Percentiles rank a stretch among this genome's conserved stretches.
Conservation (phyloP, 2,888 invertebrate genomes). For the Diloba caeruleocephala region DNA sequence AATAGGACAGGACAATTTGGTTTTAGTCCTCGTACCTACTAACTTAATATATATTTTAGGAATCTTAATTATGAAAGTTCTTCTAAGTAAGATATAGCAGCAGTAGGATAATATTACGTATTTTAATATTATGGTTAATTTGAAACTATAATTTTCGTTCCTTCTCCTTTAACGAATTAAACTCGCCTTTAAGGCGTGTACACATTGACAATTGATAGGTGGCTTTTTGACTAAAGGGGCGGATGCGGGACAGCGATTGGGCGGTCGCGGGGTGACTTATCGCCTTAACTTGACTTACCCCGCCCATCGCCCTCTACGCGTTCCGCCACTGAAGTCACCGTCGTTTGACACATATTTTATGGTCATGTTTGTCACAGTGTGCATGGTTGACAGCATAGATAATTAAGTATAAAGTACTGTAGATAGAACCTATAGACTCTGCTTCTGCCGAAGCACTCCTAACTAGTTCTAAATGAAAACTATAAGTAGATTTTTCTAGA, state of each 20-base stretch:
- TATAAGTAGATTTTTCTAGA: no score
- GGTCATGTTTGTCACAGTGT: conserved; percentile 1
- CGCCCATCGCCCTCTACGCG: conserved; percentile 72
- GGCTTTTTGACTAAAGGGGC: conserved; percentile 87
- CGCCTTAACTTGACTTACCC: conserved; percentile 84
- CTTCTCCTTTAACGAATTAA: conserved; percentile 12
- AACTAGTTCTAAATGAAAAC: no score
- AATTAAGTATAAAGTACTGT: neutral
- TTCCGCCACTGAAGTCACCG: conserved; percentile 44
- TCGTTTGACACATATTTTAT: conserved; percentile 9
- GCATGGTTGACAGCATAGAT: conserved; percentile 8
- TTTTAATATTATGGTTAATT: no score
- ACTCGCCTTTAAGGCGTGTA: conserved; percentile 66
- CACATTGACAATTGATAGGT: conserved; percentile 71
- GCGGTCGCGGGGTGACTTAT: conserved; percentile 82
- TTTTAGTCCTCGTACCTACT: no score
- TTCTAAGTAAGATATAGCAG: no score
- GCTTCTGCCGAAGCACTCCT: no score
- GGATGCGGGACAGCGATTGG: conserved; percentile 81
- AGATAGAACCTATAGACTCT: neutral
- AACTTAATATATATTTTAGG: no score
- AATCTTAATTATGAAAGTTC: no score
- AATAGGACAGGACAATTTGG: no score
- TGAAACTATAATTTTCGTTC: no score
- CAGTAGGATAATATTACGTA: no score